Evolutionary conservation across 1,140 invertebrate genomes (phyloP).

Genomic region (Drosophila sproati): DNA sequence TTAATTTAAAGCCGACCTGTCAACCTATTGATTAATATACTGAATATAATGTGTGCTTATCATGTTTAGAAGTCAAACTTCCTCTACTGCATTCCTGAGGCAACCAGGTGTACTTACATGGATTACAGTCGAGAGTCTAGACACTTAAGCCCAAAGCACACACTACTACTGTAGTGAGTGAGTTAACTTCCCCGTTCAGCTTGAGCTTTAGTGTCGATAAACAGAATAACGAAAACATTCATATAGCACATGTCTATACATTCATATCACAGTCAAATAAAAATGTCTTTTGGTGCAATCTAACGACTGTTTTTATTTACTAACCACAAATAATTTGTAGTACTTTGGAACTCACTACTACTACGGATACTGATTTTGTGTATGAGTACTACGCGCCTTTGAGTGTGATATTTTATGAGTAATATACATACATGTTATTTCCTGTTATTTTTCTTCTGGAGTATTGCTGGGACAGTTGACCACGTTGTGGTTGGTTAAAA

Average conservation of each 20-base stretch:
- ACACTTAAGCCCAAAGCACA: conserved; percentile 12
- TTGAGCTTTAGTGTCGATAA: conserved; percentile 40
- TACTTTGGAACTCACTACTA: conserved; percentile 1
- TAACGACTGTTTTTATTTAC: conserved; percentile 39
- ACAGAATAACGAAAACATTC: conserved; percentile 33
- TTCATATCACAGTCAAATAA: conserved; percentile 4
- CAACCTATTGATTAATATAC: not conserved
- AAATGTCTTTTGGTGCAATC: conserved; percentile 23
- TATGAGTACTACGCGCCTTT: not conserved
- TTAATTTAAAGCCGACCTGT: too few species aligned
- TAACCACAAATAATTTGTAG: conserved; percentile 41
- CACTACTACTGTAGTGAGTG: conserved; percentile 5
- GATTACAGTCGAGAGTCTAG: conserved; percentile 12
- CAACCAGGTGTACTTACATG: conserved; percentile 5
- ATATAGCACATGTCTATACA: conserved; percentile 9
- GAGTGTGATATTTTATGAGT: conserved; percentile 37
- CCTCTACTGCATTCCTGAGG: conserved; percentile 16
- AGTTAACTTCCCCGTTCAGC: conserved; percentile 44
- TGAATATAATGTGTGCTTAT: not conserved
- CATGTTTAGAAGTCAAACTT: not conserved
- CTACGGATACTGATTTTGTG: conserved; percentile 11
- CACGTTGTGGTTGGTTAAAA: not conserved
- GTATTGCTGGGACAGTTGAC: conserved; percentile 12
- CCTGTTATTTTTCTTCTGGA: conserved; percentile 45
- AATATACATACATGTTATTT: conserved; percentile 48